Percentiles rank a stretch among this genome's conserved stretches.
Evolutionary conservation across 2,888 invertebrate species (phyloP).

Genomic region (Ypsolopha scabrella): DNA sequence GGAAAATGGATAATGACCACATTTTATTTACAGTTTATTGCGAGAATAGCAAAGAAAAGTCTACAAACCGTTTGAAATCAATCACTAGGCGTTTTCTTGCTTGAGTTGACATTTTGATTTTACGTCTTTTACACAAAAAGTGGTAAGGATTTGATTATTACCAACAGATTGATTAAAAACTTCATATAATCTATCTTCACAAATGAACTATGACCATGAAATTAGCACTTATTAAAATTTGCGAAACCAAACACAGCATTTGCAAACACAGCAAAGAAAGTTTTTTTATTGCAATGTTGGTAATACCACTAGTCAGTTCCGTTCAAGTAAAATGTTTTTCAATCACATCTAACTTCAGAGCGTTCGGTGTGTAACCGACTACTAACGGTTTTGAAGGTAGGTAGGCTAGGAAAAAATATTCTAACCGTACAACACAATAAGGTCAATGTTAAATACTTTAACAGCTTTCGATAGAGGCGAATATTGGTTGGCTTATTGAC

Average conservation of each 20-base stretch:
- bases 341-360: too few species aligned
- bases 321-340: too few species aligned
- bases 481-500: too few species aligned
- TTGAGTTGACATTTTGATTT: conserved; percentile 92
- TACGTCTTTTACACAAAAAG: conserved; percentile 30
- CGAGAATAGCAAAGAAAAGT: conserved; percentile 12
- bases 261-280: conserved; percentile 20
- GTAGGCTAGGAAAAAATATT: too few species aligned
- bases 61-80: conserved; percentile 90
- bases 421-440: too few species aligned
- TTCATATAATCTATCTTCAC: conserved; percentile 25
- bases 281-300: conserved; percentile 4
- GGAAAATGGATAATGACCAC: conserved; percentile 8
- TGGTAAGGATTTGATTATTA: conserved; percentile 11
- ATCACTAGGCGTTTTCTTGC: conserved; percentile 98
- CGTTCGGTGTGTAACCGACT: too few species aligned
- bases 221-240: conserved; percentile 26
- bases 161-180: conserved; percentile 20
- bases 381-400: too few species aligned
- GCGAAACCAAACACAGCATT: conserved; percentile 13
- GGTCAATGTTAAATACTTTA: too few species aligned
- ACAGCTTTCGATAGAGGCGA: too few species aligned
- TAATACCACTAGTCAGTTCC: too few species aligned
- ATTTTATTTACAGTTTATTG: conserved; percentile 4
- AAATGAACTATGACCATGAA: conserved; percentile 52